Conservation (phyloP, 2,888 invertebrate species). For the Boloria euphrosyne region DNA sequence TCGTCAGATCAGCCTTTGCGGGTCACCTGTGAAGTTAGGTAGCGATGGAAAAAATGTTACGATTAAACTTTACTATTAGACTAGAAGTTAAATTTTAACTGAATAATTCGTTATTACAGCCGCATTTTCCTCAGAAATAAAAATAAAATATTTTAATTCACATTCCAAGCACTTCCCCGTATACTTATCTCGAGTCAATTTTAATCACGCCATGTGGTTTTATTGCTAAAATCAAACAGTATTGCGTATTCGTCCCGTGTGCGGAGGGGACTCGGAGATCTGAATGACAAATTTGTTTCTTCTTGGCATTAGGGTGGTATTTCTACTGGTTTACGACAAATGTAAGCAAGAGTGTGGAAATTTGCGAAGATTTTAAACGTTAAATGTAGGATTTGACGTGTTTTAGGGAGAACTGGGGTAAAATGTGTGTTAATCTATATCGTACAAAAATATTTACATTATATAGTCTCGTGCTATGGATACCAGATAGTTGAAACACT, state of each 20-base stretch:
- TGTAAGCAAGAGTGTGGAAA: constrained; percentile 18
- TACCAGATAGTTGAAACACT: too few species aligned
- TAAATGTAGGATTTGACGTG: constrained; percentile 1
- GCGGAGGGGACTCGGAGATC: constrained; percentile 37
- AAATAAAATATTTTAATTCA: background rate
- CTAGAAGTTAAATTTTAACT: too few species aligned
- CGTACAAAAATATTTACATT: too few species aligned
- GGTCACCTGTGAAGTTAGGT: too few species aligned
- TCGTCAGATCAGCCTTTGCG: too few species aligned
- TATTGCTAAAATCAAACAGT: constrained; percentile 25
- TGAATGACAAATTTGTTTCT: constrained; percentile 51
- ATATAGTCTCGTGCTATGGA: too few species aligned
- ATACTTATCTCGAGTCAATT: constrained; percentile 17
- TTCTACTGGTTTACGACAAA: constrained; percentile 17
- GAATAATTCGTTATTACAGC: too few species aligned
- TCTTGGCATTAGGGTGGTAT: constrained; percentile 14
- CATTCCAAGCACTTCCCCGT: background rate
- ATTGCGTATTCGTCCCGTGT: constrained; percentile 38
- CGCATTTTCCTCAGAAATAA: too few species aligned
- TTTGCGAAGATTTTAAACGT: constrained; percentile 4
- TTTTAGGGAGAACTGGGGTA: background rate
- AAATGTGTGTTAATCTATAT: too few species aligned
- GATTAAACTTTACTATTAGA: too few species aligned
- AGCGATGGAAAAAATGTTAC: too few species aligned
- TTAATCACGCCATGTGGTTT: constrained; percentile 23